These are phyloP conservation scores for Cyclophora punctaria DNA, from an alignment of 2,888 invertebrate species.

Conservation along the genomic window DNA sequence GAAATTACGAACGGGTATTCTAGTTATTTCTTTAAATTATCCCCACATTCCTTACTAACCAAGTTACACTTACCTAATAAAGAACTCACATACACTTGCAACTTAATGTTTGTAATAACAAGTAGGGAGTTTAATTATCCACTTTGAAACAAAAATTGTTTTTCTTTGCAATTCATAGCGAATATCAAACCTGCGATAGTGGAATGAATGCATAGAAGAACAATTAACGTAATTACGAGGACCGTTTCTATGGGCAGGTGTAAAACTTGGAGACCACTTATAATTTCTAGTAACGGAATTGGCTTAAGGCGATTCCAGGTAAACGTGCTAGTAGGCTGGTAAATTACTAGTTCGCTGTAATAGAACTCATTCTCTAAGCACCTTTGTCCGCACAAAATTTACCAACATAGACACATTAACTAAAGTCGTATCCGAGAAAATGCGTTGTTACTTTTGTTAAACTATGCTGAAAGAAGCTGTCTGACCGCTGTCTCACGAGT, in stretches of 20 bases:
- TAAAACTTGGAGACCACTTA: conserved; percentile 51
- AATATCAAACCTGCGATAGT: conserved; percentile 24
- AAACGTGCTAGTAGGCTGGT: conserved; percentile 61
- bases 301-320: conserved; percentile 62
- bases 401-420: too few species aligned
- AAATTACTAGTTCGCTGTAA: conserved; percentile 62
- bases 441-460: too few species aligned
- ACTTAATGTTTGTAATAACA: not conserved
- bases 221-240: conserved; percentile 65
- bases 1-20: too few species aligned
- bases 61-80: too few species aligned
- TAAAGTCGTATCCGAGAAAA: too few species aligned
- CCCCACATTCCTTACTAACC: too few species aligned
- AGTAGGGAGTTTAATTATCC: conserved; percentile 11
- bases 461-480: too few species aligned
- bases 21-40: too few species aligned
- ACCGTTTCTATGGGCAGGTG: conserved; percentile 68
- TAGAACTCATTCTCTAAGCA: conserved; percentile 58
- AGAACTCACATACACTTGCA: too few species aligned
- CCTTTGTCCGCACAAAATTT: conserved; percentile 35
- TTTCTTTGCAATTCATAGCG: conserved; percentile 16
- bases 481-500: too few species aligned
- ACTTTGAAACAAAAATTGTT: conserved; percentile 15
- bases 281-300: conserved; percentile 67
- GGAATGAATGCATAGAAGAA: conserved; percentile 36